Conservation (phyloP, 2,113 vertebrate genomes). For the Pseudorasbora parva region DNA sequence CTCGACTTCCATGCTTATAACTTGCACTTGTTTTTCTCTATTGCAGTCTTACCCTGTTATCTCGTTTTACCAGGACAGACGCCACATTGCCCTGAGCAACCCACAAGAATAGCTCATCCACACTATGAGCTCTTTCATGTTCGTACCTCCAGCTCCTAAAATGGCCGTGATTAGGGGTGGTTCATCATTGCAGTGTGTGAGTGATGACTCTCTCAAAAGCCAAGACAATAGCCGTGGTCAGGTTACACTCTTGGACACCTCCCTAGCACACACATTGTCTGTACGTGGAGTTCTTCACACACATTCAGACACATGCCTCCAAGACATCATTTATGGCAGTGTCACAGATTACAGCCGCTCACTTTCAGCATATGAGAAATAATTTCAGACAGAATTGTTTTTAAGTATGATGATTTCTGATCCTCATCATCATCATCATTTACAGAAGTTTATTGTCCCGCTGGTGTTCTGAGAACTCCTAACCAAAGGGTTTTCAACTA, state of each 20-base stretch:
- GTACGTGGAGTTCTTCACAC: conserved; percentile 25
- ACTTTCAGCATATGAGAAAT: neutral
- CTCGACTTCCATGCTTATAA: neutral
- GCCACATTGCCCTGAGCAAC: conserved; percentile 30
- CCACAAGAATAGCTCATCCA: conserved; percentile 25
- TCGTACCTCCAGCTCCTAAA: conserved; percentile 36
- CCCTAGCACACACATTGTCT: conserved; percentile 28
- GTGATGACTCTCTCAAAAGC: conserved; percentile 51
- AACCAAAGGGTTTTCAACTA: neutral
- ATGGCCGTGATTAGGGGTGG: conserved; percentile 36
- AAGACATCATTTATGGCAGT: conserved; percentile 28
- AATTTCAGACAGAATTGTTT: neutral
- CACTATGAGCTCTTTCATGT: conserved; percentile 49
- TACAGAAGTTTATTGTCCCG: neutral
- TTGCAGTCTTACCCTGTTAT: neutral
- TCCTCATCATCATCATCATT: conserved; percentile 16
- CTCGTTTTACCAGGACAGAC: neutral
- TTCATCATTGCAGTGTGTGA: conserved; percentile 43
- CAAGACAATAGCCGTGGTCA: conserved; percentile 53
- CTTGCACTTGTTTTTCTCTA: neutral
- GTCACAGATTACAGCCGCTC: conserved; percentile 16
- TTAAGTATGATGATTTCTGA: too few species aligned
- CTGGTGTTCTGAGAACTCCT: neutral
- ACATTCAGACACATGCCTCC: conserved; percentile 25
- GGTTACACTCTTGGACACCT: conserved; percentile 53